Evolutionary conservation across 1,140 invertebrate species (phyloP), one percentile per base, ranked within the genome.

Genomic region (Sminthurinus signatus): DNA sequence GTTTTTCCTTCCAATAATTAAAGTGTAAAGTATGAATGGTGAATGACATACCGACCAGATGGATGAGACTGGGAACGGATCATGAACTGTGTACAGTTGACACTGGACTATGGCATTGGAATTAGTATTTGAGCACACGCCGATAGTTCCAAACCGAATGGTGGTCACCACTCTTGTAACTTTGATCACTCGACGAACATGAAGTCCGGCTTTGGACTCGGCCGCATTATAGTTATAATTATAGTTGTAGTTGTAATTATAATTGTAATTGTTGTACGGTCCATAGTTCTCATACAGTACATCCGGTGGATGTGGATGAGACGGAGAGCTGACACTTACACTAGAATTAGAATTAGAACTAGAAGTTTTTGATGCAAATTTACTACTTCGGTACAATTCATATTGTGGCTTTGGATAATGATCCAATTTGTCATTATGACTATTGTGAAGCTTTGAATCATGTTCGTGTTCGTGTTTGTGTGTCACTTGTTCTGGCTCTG

Each of bases 121-220:
- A 43, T 43, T 57, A 8, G 43, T 10, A 27, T 39, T 68, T 0
- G 67, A 54, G 39, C 67, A 68, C n/a, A 68, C 59, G 12, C 67
- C 67, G n/a, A 68, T 57, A 17, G 52, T 60, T n/a, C 67, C 67
- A 27, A 68, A 68, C 25, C 67, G 50, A 27, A 68, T 32, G n/a
- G 56, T 68, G 12, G 60, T 62, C 17, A 68, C 28, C 21, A 68
- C 62, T 58, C 58, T 64, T 2, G 67, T 61, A 15, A 68, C 55
- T 62, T 59, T 68, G 4, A 52, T 52, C 10, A 52, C 28, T 28
- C 50, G 50, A 3, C 50, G 50, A n/a, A 52, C 50, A 23, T 52
- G 50, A 3, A 52, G 50, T 2, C 50, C 50, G 2, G 28, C 14
- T 25, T 25, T 15, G 2, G 14, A 12, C 23, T 23, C 21, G 3